phyloP scores from a whole-genome alignment of 2,888 invertebrate species.

The Boloria selene region DNA sequence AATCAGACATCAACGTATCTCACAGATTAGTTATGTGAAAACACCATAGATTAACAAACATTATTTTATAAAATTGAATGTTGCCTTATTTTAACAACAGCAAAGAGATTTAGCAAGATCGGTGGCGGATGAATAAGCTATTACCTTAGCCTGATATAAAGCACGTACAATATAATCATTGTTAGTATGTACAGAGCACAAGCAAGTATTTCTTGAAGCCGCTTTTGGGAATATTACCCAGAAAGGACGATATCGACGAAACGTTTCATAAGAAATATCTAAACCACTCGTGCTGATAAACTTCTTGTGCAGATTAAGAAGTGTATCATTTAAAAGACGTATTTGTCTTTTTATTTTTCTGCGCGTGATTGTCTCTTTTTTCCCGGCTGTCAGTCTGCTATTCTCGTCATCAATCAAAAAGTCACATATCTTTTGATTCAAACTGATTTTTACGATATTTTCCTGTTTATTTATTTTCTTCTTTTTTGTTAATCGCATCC shows the following conservation, averaged over 20 bases:
- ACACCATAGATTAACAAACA: no score
- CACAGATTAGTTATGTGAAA: no score
- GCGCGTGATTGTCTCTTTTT: conserved; percentile 10
- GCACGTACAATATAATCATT: not conserved
- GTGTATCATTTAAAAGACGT: conserved; percentile 17
- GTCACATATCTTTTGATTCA: not conserved
- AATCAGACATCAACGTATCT: no score
- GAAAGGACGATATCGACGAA: conserved; percentile 18
- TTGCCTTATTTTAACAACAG: no score
- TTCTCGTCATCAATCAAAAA: not conserved
- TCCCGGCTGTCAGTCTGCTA: not conserved
- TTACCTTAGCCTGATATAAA: no score
- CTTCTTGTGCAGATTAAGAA: conserved; percentile 11
- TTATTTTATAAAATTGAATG: no score
- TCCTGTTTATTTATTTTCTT: no score
- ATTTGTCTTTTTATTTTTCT: conserved; percentile 29
- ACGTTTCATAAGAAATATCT: conserved; percentile 20
- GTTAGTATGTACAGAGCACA: conserved; percentile 1
- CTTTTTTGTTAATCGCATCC: no score
- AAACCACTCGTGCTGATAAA: conserved; percentile 2
- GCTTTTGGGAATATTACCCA: conserved; percentile 24
- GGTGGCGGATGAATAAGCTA: no score
- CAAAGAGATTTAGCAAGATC: no score
- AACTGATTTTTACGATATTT: no score
- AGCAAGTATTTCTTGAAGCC: conserved; percentile 12